Percentiles rank a stretch among this genome's conserved stretches.
Evolutionary conservation across 2,113 vertebrate species (phyloP).

Genomic region (Gymnocephalus cernua): DNA sequence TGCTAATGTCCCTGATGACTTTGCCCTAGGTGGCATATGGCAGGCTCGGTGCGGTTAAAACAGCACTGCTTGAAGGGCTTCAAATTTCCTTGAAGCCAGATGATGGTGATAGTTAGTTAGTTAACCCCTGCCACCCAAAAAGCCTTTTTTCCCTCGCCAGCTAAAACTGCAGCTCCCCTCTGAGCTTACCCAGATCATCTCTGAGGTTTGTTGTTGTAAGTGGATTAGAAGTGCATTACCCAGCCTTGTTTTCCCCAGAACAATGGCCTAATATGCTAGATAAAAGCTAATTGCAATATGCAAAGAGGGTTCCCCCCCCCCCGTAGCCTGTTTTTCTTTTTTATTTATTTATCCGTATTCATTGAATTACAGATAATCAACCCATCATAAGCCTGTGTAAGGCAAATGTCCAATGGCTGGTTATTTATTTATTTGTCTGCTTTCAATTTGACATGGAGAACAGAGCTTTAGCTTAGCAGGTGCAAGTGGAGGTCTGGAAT

Average conservation of each 20-base stretch:
- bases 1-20: conserved; percentile 83
- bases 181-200: conserved; percentile 76
- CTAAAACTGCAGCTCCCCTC: conserved; percentile 69
- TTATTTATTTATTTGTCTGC: conserved; percentile 60
- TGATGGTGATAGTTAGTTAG: conserved; percentile 82
- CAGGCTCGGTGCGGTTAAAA: conserved; percentile 79
- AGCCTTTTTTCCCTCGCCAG: conserved; percentile 71
- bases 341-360: conserved; percentile 54
- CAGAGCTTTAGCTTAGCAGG: conserved; percentile 75
- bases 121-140: conserved; percentile 77
- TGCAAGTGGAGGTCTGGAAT: conserved; percentile 78
- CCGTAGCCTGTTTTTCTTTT: conserved; percentile 52
- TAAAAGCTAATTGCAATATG: conserved; percentile 82
- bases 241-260: conserved; percentile 75
- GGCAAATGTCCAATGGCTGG: conserved; percentile 69
- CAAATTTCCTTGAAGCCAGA: conserved; percentile 81
- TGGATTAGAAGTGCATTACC: conserved; percentile 82
- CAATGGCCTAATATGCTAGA: conserved; percentile 81
- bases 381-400: conserved; percentile 72
- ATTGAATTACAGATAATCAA: conserved; percentile 80
- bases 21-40: conserved; percentile 84
- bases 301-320: conserved; percentile 72
- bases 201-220: conserved; percentile 79
- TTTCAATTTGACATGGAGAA: conserved; percentile 56
- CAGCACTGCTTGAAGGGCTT: conserved; percentile 78